Conservation (phyloP, 1,140 invertebrate genomes). For the Paracyclopina nana region DNA sequence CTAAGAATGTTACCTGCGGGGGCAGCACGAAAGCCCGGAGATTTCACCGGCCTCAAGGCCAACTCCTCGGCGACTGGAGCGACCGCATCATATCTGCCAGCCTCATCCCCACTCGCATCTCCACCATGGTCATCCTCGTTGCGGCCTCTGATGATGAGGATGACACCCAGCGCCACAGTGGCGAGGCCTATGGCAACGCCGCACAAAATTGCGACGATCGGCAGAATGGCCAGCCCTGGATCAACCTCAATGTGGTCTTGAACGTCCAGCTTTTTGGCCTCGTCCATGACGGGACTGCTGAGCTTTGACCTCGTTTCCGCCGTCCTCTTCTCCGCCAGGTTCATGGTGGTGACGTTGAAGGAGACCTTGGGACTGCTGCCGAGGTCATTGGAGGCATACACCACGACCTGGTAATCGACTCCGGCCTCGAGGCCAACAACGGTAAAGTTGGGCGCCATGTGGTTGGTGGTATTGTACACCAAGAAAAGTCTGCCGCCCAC, state of each 20-base stretch:
- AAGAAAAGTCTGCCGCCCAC: too few species aligned
- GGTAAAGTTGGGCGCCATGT: neutral
- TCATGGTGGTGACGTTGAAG: neutral
- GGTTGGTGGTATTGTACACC: too few species aligned
- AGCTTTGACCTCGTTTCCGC: slow-evolving; percentile 1
- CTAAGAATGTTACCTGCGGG: too few species aligned
- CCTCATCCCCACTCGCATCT: too few species aligned
- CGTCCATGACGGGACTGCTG: neutral
- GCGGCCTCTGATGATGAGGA: too few species aligned
- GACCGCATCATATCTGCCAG: too few species aligned
- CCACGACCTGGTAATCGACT: neutral
- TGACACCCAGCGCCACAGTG: neutral
- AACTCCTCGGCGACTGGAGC: too few species aligned
- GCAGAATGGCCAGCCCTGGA: neutral
- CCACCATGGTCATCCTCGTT: too few species aligned
- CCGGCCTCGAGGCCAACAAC: neutral
- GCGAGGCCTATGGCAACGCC: neutral
- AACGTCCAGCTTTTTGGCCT: neutral
- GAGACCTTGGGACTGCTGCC: neutral
- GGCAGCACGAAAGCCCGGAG: too few species aligned
- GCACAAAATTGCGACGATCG: neutral
- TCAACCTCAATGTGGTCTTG: neutral
- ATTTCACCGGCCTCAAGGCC: too few species aligned
- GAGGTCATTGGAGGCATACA: neutral
- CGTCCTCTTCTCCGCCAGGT: neutral